Conservation (phyloP, 2,113 vertebrate species). For the Nothoprocta perdicaria region DNA sequence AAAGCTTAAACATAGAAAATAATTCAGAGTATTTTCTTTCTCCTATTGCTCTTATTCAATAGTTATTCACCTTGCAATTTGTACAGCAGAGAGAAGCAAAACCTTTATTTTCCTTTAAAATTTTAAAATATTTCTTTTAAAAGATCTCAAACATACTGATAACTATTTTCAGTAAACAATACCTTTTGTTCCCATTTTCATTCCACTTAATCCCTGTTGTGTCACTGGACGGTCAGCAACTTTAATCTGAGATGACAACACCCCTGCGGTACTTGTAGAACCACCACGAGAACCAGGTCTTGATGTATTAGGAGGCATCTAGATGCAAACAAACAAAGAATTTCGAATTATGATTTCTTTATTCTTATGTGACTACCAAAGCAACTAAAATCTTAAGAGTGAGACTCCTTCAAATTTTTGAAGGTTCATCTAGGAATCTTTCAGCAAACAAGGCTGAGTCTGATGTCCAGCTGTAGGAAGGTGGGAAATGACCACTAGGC, state of each 20-base stretch:
- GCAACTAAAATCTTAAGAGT: not conserved
- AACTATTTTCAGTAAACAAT: not conserved
- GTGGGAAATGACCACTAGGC: not conserved
- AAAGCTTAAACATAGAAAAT: not conserved
- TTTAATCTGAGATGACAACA: slow-evolving; percentile 92
- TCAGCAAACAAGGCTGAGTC: not conserved
- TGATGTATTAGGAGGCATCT: slow-evolving; percentile 88
- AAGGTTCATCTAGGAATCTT: not conserved
- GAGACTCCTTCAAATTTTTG: not conserved
- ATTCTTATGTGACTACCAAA: not conserved
- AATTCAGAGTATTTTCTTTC: not conserved
- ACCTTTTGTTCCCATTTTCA: slow-evolving; percentile 96
- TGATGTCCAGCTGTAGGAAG: not conserved
- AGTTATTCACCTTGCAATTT: not conserved
- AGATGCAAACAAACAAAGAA: not conserved
- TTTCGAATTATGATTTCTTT: not conserved
- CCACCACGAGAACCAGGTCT: slow-evolving; percentile 84
- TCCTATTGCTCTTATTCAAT: not conserved
- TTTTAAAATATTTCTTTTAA: not conserved
- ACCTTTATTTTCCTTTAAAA: not conserved
- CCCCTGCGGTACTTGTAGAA: slow-evolving; percentile 74
- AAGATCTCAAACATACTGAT: not conserved
- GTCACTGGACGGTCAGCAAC: slow-evolving; percentile 95
- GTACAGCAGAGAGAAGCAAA: not conserved
- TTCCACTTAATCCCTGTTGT: slow-evolving; percentile 96